Conservation (phyloP, 1,140 invertebrate species). For the Cataglyphis hispanica region DNA sequence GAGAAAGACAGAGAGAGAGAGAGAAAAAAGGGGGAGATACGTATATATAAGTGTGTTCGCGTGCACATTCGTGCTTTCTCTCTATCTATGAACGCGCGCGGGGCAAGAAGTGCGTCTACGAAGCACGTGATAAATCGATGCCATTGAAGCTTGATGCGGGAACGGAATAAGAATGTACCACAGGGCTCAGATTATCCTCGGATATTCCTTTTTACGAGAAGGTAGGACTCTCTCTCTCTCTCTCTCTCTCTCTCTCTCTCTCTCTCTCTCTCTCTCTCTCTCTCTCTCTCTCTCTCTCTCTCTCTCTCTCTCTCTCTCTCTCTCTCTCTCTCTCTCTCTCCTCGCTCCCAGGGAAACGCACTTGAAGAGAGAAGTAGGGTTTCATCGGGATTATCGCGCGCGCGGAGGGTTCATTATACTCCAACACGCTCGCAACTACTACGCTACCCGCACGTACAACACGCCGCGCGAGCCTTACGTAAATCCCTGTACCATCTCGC, state of each 20-base stretch:
- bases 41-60: slow-evolving; percentile 29
- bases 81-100: slow-evolving; percentile 29
- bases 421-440: slow-evolving; percentile 68
- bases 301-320: slow-evolving; percentile 4
- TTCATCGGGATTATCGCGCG: slow-evolving; percentile 80
- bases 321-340: slow-evolving; percentile 27
- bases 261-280: slow-evolving; percentile 21
- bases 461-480: slow-evolving; percentile 64
- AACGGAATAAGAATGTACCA: slow-evolving; percentile 83
- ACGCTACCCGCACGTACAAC: slow-evolving; percentile 52
- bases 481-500: slow-evolving; percentile 68
- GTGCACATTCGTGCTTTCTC: slow-evolving; percentile 34
- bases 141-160: slow-evolving; percentile 82
- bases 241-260: slow-evolving; percentile 16
- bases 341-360: slow-evolving; percentile 72
- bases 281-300: neutral
- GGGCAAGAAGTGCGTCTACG: slow-evolving; percentile 72
- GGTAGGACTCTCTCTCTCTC: slow-evolving; percentile 21
- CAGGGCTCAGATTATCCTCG: slow-evolving; percentile 82
- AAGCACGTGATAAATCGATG: slow-evolving; percentile 84
- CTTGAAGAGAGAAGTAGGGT: slow-evolving; percentile 78
- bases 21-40: neutral
- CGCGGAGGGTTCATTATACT: slow-evolving; percentile 80
- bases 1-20: neutral
- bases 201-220: slow-evolving; percentile 82